Evolutionary conservation across 1,140 invertebrate species (phyloP).

Genomic region (Rhynchophorus ferrugineus): DNA sequence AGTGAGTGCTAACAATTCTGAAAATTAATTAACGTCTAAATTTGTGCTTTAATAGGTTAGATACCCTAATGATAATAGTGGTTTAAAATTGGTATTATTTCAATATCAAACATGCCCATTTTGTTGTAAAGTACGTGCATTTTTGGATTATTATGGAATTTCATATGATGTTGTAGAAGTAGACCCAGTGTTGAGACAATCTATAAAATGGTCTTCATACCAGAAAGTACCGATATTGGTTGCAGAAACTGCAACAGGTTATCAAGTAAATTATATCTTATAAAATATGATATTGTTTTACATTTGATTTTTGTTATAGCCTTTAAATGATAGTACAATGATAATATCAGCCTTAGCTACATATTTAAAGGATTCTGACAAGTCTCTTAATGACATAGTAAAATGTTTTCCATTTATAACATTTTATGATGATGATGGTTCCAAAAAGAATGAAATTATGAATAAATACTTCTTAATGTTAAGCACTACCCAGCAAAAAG

Average conservation of each 20-base stretch:
- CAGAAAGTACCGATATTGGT: constrained; percentile 95
- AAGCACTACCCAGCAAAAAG: constrained; percentile 12
- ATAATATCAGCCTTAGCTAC: constrained; percentile 86
- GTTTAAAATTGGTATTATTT: constrained; percentile 80
- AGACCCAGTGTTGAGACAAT: constrained; percentile 81
- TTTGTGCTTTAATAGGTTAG: constrained; percentile 43
- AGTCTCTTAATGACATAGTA: constrained; percentile 61
- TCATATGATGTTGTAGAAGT: constrained; percentile 97
- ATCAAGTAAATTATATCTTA: constrained; percentile 47
- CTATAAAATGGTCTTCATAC: constrained; percentile 90
- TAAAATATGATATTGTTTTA: constrained; percentile 10
- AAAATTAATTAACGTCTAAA: constrained; percentile 2
- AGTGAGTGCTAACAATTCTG: constrained; percentile 18
- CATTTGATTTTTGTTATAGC: constrained; percentile 49
- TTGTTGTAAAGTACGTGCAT: constrained; percentile 94
- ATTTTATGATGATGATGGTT: constrained; percentile 60
- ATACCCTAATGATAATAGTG: constrained; percentile 59
- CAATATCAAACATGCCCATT: constrained; percentile 98
- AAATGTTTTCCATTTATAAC: constrained; percentile 74
- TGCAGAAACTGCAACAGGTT: constrained; percentile 61
- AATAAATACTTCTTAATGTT: constrained; percentile 96
- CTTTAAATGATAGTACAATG: constrained; percentile 88
- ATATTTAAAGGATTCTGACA: constrained; percentile 58
- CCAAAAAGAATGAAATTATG: constrained; percentile 67
- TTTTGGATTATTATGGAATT: constrained; percentile 89